Evolutionary conservation across 2,797 vertebrate genomes (phyloP), one percentile per base, ranked within the genome.

Genomic region (Diglossa cyanea): DNA sequence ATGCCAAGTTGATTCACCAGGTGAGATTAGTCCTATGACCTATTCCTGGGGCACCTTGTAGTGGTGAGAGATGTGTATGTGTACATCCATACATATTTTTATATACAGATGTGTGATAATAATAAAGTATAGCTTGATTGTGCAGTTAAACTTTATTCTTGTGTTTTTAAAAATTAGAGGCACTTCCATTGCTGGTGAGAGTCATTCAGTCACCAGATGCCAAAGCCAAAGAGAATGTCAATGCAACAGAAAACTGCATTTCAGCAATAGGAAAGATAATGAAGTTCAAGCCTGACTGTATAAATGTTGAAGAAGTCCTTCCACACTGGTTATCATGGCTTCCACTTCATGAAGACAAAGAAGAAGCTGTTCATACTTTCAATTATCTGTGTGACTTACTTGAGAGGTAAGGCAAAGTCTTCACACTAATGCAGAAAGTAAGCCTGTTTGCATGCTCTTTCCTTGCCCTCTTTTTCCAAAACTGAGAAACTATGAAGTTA

Each of bases 181-280:
- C 99, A 9, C 98, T 99, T 96, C 99, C 99, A 16, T 95, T 99
- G 93, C 97, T 99, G 93, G 99, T 99, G 81, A 96, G 98, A 88
- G 99, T 99, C 96, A 99, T 99, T 97, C 99, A 99, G 93, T 98
- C 99, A 24, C 94, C 98, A 8, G 99, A 99, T 75, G 98, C 99
- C 17, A 99, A 98, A 98, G 97, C 98, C 95, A 99, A 99, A 98
- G 99, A 99, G 94, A 99, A 99, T 24, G 96, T 99, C 90, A 99
- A 99, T 62, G 99, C 99, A n/a, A 99, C 99, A 21, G 99, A 99
- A 97, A 99, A 99, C 98, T 99, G 99, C 97, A 99, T 99, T 97
- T 99, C 99, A 1, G 99, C 99, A 8, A 99, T 99, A 7, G 99
- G 99, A 35, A 99, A 99, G 85, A 99, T 99, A 50, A 99, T 99